Evolutionary conservation across 2,888 invertebrate species (phyloP), one percentile per base, ranked within the genome.

Genomic region (Tyria jacobaeae): DNA sequence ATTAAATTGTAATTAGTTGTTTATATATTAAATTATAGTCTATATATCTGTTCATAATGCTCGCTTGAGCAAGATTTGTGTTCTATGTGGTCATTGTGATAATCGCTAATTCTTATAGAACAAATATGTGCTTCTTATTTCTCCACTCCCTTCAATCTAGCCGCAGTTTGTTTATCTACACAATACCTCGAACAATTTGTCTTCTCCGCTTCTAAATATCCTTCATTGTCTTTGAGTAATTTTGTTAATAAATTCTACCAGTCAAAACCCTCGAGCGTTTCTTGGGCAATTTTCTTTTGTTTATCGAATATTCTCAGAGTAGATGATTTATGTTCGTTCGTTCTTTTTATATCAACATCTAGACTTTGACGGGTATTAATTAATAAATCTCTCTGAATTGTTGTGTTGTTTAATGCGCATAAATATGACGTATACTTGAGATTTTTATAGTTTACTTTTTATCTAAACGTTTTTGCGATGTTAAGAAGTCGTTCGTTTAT

Each of bases 211-310:
- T 87, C 88, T 86, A 88, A 90, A 91, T 88, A 90, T 90, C 86
- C 83, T 84, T 86, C 89, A 89, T 91, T 92, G 90, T 91, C 89
- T 89, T 87, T 89, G 89, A 92, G 85, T 91, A 89, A 91, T 92
- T 91, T 84, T 84, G 84, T 88, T 88, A 89, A 91, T 91, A 92
- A 91, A 89, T 91, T 86, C 84, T 81, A 82, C 82, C 85, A 89
- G 87, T 89, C 88, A 87, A 85, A 90, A 86, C 86, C 85, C 84
- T 84, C 84, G 78, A 81, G 79, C 78, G 70, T 78, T 72, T 80
- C 76, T 82, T 77, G 77, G 79, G 82, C 82, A 82, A 84, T 83
- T 83, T 84, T 80, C 84, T 85, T 85, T 87, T 87, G 87, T 89
- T 89, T 87, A 86, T 88, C 84, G 81, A 85, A 85, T 83, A 80